Percentiles rank a stretch among this genome's conserved stretches.
phyloP scores from a whole-genome alignment of 2,797 vertebrate species.

The Peromyscus aztecus region DNA sequence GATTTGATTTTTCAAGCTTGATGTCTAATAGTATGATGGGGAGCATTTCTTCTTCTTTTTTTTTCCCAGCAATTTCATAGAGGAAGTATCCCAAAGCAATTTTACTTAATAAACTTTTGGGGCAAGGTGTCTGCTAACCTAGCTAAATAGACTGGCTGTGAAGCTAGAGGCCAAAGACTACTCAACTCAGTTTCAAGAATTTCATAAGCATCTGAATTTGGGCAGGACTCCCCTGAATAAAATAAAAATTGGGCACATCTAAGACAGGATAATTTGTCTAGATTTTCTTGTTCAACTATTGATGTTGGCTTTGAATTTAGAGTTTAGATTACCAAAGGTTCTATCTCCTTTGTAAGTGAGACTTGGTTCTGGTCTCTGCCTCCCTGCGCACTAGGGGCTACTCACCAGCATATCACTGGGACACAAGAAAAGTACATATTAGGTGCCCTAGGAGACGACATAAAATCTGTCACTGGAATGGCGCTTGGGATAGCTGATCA shows the following conservation, averaged over 20 bases:
- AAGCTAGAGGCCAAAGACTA: slow-evolving; percentile 14
- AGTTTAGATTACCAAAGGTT: background rate
- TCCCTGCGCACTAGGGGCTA: background rate
- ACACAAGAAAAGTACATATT: background rate
- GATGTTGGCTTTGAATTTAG: background rate
- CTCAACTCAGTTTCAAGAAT: slow-evolving; percentile 9
- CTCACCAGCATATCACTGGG: background rate
- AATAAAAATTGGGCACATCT: background rate
- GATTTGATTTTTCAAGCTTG: slow-evolving; percentile 66
- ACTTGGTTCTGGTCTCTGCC: background rate
- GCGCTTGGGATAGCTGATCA: background rate
- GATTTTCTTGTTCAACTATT: background rate
- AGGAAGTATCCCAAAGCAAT: slow-evolving; percentile 31
- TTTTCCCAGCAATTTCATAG: background rate
- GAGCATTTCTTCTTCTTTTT: slow-evolving; percentile 40
- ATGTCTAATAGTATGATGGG: slow-evolving; percentile 20
- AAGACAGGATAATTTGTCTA: background rate
- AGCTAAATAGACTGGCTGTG: background rate
- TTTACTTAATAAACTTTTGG: background rate
- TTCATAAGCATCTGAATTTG: slow-evolving; percentile 38
- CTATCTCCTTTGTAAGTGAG: background rate
- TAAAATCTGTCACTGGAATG: background rate
- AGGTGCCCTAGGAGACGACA: background rate
- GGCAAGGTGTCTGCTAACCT: background rate
- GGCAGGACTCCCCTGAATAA: background rate